Base-by-base conservation (phyloP, 2,113 vertebrate genomes). In the Halcyon malimbica region DNA sequence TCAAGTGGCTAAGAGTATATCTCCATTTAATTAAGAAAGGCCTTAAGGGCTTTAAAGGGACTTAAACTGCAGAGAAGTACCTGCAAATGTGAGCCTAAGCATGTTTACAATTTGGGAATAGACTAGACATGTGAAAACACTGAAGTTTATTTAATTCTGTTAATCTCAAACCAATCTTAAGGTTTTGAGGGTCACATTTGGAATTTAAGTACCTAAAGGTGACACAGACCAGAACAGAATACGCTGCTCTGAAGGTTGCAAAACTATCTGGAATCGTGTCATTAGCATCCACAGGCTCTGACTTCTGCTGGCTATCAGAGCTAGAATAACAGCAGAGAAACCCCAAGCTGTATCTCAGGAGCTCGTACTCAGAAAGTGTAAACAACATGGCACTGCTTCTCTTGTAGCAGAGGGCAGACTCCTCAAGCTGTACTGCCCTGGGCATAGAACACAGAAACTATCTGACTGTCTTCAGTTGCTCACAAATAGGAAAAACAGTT, bases 101-200 rank as follows among this genome's bases (percentile, higher is more conserved):
- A 26, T 4, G 17, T n/a, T 37, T 60, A 57, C 67, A 44, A 8
- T 25, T 23, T 4, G 26, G 75, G 29, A 71, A 71, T 0, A 33
- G 17, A 37, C 4, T 16, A 13, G 16, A 83, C 60, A n/a, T 28
- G 35, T 11, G 16, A 57, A 25, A 80, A 48, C 29, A 8, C 29
- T 8, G 14, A 28, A 20, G 46, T 50, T 67, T 31, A 21, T 59
- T 68, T 59, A 42, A 73, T 29, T 48, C 13, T 81, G 39, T 50
- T 33, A 14, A 15, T 68, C 73, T 83, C 53, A 25, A 74, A 6
- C 1, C 42, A 31, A 0, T 29, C 15, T 5, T 37, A 15, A 0
- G 1, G 11, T 16, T 80, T 9, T 50, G 68, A 90, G 41, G 62
- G 48, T 11, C 37, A 28, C 17, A 19, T 16, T 15, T 4, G 5